Evolutionary conservation across 2,113 vertebrate genomes (phyloP).

Genomic region (Phalacrocorax aristotelis): DNA sequence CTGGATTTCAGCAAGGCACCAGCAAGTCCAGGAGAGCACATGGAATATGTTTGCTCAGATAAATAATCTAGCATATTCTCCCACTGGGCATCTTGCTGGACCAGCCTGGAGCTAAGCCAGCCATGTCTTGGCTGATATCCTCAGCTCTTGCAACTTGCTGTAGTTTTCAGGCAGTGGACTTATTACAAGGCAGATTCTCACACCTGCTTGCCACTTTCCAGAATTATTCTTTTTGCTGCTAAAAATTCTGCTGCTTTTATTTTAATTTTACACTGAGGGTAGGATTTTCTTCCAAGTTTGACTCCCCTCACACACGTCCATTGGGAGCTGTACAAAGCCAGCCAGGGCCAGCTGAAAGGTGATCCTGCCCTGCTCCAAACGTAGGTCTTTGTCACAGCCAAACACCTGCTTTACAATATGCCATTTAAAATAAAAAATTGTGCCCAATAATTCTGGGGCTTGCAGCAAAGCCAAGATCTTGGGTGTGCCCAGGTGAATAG

Average conservation of each 20-base stretch:
- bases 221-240: neutral
- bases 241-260: neutral
- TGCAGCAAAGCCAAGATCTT: neutral
- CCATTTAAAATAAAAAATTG: neutral
- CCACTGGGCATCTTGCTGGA: neutral
- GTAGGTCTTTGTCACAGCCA: neutral
- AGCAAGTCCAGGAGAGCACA: neutral
- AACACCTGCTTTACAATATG: neutral
- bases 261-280: neutral
- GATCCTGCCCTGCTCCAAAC: neutral
- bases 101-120: neutral
- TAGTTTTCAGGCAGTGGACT: neutral
- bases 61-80: neutral
- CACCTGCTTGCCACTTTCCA: neutral
- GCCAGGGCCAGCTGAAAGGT: neutral
- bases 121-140: neutral
- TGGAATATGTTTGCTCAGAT: neutral
- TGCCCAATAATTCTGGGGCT: neutral
- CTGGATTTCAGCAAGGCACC: neutral
- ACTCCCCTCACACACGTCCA: neutral
- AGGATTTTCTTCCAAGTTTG: neutral
- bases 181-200: neutral
- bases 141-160: neutral
- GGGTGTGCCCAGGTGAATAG: neutral
- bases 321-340: neutral